A percentile compares a stretch with the other conserved stretches of the same genome.
phyloP scores from a whole-genome alignment of 1,140 invertebrate species.

The Caenorhabditis latens region DNA sequence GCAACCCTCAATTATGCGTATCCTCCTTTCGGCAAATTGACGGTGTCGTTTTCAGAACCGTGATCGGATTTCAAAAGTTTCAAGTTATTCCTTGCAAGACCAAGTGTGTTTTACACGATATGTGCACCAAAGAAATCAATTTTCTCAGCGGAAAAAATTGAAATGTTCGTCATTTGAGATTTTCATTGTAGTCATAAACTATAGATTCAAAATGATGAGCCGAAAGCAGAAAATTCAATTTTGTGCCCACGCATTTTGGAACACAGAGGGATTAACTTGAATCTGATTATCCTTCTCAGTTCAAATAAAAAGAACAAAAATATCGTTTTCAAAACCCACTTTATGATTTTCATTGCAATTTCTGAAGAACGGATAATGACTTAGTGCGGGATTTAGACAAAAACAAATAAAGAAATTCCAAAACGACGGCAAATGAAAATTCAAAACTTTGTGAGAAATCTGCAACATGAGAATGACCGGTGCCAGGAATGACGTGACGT shows the following conservation, averaged over 20 bases:
- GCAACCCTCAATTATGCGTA: background rate
- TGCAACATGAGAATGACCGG: constrained; percentile 25
- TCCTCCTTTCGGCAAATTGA: background rate
- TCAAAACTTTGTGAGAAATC: constrained; percentile 30
- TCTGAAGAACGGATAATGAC: background rate
- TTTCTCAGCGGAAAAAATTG: background rate
- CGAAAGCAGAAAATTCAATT: too few relatives aligned
- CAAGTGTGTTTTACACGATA: background rate
- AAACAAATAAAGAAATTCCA: background rate
- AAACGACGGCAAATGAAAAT: constrained; percentile 16
- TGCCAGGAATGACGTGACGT: background rate
- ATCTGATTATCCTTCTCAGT: too few relatives aligned
- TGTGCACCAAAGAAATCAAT: background rate
- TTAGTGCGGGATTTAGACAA: background rate
- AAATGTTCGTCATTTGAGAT: too few relatives aligned
- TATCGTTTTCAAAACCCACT: background rate
- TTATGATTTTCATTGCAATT: background rate
- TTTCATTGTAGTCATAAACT: too few relatives aligned
- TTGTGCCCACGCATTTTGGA: too few relatives aligned
- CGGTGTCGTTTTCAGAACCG: constrained; percentile 7
- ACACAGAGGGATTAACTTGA: too few relatives aligned
- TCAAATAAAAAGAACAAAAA: background rate
- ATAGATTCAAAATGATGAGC: too few relatives aligned
- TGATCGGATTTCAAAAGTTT: constrained; percentile 34
- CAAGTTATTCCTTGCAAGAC: constrained; percentile 13